Evolutionary conservation across 2,113 vertebrate genomes (phyloP).

Genomic region (Calidris pygmaea): DNA sequence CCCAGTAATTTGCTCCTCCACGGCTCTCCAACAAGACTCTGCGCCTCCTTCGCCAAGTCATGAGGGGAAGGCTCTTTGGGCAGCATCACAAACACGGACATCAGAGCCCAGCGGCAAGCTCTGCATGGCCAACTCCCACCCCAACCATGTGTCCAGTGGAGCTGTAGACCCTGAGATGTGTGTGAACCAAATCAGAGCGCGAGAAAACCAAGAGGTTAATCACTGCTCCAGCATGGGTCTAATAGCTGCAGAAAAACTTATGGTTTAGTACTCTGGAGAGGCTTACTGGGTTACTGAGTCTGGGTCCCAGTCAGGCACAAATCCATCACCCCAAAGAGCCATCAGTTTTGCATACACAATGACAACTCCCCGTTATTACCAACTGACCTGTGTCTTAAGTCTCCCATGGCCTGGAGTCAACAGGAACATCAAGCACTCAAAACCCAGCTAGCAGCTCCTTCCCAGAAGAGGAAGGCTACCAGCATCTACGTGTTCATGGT

Average conservation of each 20-base stretch:
- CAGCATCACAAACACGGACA: background rate
- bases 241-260: background rate
- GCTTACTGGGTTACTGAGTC: background rate
- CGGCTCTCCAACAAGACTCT: background rate
- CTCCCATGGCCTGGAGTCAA: background rate
- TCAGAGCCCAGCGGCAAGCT: background rate
- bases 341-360: background rate
- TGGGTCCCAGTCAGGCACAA: background rate
- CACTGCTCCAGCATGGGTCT: background rate
- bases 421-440: background rate
- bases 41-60: accelerated
- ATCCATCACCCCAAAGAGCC: background rate
- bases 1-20: background rate
- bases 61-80: background rate
- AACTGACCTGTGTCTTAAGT: background rate
- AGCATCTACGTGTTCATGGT: accelerated
- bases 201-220: background rate
- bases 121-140: background rate
- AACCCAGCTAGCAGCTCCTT: background rate
- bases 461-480: background rate
- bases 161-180: accelerated
- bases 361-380: background rate
- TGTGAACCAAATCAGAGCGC: background rate
- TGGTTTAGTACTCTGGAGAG: background rate
- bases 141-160: accelerated